Percentiles rank a stretch among this genome's conserved stretches.
phyloP scores from a whole-genome alignment of 1,140 invertebrate genomes.

The Cheumatopsyche charites region DNA sequence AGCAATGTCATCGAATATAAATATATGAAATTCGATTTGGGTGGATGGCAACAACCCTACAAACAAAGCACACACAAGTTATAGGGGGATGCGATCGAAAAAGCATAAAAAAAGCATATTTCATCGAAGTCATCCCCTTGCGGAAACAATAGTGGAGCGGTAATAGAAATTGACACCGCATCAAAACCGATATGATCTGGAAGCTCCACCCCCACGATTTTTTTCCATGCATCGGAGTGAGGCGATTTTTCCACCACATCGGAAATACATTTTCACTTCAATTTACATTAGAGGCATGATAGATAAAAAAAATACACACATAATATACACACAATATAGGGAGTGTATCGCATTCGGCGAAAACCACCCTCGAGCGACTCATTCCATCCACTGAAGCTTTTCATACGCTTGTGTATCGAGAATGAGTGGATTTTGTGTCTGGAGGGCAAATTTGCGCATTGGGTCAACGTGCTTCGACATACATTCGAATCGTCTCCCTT shows the following conservation, averaged over 20 bases:
- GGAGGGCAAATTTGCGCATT: not conserved
- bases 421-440: not conserved
- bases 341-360: not conserved
- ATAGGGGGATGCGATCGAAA: too few species aligned
- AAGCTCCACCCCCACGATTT: not conserved
- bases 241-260: conserved; percentile 11
- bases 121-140: conserved; percentile 45
- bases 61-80: too few species aligned
- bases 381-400: too few species aligned
- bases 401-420: too few species aligned
- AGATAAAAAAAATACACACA: not conserved
- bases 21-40: too few species aligned
- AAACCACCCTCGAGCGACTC: too few species aligned
- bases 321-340: not conserved
- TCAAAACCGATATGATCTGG: conserved; percentile 46
- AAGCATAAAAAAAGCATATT: conserved; percentile 36
- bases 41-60: too few species aligned
- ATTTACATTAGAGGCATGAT: conserved; percentile 12
- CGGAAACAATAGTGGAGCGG: conserved; percentile 45
- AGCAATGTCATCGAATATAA: too few species aligned
- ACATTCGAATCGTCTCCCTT: not conserved
- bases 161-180: conserved; percentile 49
- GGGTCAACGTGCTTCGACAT: not conserved
- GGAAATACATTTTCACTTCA: conserved; percentile 30
- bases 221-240: not conserved